Evolutionary conservation across 2,888 invertebrate genomes (phyloP).

Genomic region (Sturmia bella): DNA sequence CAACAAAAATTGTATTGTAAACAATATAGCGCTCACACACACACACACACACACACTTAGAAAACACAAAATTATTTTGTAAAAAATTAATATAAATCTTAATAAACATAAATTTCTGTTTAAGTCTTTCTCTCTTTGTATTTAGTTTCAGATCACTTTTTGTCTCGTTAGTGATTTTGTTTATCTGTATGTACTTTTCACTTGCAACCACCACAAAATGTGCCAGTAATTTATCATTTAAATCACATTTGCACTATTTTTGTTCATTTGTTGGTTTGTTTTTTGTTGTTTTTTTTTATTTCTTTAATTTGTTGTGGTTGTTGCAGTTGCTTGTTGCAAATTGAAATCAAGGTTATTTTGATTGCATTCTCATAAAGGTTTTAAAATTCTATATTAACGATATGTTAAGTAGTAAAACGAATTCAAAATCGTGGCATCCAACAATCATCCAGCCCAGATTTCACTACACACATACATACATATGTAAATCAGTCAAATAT

Average conservation of each 20-base stretch:
- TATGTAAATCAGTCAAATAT: conserved; percentile 10
- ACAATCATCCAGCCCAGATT: background rate
- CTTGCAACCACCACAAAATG: conserved; percentile 50
- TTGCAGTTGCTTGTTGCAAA: conserved; percentile 45
- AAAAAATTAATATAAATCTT: conserved; percentile 53
- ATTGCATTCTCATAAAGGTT: conserved; percentile 54
- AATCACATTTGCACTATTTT: conserved; percentile 47
- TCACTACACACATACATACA: too few species aligned
- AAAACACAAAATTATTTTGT: background rate
- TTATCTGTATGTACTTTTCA: conserved; percentile 46
- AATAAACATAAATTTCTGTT: conserved; percentile 60
- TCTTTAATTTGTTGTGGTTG: background rate
- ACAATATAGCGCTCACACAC: background rate
- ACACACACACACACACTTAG: background rate
- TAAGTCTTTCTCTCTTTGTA: conserved; percentile 25
- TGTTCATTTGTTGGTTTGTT: too few species aligned
- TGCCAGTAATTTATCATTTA: conserved; percentile 61
- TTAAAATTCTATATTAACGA: conserved; percentile 51
- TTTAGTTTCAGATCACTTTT: conserved; percentile 21
- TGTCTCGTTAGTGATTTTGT: conserved; percentile 27
- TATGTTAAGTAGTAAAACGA: conserved; percentile 3
- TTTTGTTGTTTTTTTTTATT: background rate
- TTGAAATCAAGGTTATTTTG: conserved; percentile 67
- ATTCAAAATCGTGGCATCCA: background rate
- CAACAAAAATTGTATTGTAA: background rate